Percentiles rank a stretch among this genome's conserved stretches.
phyloP scores from a whole-genome alignment of 2,888 invertebrate genomes.

The Lacanobia wlatinum region DNA sequence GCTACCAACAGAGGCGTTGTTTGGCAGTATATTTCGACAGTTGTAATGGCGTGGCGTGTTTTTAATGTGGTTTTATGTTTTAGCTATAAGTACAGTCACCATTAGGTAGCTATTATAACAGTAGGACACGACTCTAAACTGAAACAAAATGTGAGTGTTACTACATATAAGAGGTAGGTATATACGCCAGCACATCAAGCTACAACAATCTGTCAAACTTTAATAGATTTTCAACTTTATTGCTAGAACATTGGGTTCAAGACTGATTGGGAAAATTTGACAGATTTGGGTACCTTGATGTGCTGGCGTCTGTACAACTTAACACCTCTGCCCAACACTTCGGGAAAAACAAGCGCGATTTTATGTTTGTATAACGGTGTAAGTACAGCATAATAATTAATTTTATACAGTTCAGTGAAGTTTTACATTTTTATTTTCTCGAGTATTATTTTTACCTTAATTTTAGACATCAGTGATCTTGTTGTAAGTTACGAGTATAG shows the following conservation, averaged over 20 bases:
- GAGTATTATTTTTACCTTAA: conserved; percentile 24
- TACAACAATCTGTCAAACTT: too few relatives aligned
- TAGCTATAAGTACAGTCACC: too few relatives aligned
- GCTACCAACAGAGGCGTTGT: neutral
- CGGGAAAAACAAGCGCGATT: too few relatives aligned
- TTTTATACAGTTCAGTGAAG: conserved; percentile 2
- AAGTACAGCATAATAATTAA: conserved; percentile 6
- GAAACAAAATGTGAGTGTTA: neutral
- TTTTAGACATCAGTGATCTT: conserved; percentile 15
- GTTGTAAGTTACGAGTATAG: conserved; percentile 1
- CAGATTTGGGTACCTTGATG: too few relatives aligned
- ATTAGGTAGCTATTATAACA: too few relatives aligned
- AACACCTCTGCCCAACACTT: neutral
- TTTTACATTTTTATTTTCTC: conserved; percentile 8
- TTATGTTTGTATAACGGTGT: neutral
- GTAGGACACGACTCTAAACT: neutral
- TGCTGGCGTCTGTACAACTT: neutral
- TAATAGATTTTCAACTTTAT: too few relatives aligned
- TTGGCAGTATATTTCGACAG: neutral
- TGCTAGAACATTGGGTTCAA: too few relatives aligned
- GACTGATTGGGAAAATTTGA: too few relatives aligned
- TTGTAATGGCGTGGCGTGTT: too few relatives aligned
- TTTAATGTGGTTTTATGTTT: too few relatives aligned
- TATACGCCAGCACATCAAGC: too few relatives aligned
- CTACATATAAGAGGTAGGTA: neutral